Conservation (phyloP, 2,113 vertebrate species). For the Myiagra hebetior region DNA sequence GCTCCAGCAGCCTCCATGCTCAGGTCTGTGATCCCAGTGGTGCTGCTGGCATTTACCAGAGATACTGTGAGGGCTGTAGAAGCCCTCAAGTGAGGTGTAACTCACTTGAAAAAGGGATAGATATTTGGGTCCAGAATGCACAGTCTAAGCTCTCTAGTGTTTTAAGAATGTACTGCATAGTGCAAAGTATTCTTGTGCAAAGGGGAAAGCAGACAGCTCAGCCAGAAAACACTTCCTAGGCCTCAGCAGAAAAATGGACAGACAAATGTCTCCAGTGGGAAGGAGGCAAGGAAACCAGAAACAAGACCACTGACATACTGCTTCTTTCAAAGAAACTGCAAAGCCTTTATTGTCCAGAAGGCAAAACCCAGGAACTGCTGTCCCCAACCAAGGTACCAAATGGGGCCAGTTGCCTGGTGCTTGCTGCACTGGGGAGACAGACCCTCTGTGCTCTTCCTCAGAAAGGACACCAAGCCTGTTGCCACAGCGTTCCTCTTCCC, state of each 20-base stretch:
- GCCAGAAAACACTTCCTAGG: background rate
- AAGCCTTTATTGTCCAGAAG: background rate
- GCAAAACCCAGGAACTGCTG: background rate
- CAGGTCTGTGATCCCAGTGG: background rate
- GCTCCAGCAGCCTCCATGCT: background rate
- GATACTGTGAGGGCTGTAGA: background rate
- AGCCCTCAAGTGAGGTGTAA: background rate
- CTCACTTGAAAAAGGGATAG: background rate
- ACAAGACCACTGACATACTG: background rate
- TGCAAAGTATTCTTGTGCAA: background rate
- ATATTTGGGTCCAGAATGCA: background rate
- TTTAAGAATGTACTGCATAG: background rate
- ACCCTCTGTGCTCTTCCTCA: rapidly evolving
- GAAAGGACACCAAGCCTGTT: background rate
- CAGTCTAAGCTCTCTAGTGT: background rate
- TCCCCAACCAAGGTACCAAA: rapidly evolving
- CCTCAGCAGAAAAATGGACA: background rate
- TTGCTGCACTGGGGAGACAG: rapidly evolving
- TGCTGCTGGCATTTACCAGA: background rate
- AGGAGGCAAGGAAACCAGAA: background rate
- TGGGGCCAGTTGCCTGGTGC: no score
- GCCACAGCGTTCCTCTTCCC: background rate
- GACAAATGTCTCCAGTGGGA: background rate
- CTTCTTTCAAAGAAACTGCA: background rate
- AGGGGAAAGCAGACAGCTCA: background rate